These are phyloP conservation scores for Orgyia antiqua DNA, from an alignment of 2,888 invertebrate species.

Conservation along the genomic window DNA sequence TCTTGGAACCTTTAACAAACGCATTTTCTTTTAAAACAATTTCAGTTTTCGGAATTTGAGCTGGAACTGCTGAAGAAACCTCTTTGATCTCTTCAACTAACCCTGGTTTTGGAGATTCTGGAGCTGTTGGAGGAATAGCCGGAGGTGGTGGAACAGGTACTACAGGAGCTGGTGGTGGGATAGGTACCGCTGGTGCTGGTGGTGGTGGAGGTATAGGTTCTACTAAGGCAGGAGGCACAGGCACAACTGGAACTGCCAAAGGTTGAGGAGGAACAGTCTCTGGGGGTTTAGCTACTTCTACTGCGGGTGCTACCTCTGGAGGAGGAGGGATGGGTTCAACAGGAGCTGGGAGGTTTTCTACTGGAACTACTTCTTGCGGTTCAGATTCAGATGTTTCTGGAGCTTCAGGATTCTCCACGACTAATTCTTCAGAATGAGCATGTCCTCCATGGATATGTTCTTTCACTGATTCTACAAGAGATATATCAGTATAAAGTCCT, in stretches of 20 bases:
- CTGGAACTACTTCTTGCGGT: too few relatives aligned
- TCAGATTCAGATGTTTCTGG: background rate
- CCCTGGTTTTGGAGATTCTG: background rate
- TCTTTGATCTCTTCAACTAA: conserved; percentile 2
- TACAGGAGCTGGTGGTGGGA: background rate
- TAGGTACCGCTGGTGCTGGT: background rate
- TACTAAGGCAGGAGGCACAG: background rate
- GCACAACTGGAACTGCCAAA: background rate
- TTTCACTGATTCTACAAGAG: conserved; percentile 20
- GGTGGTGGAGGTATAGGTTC: conserved; percentile 5
- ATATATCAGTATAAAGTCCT: conserved; percentile 28
- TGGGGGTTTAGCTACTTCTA: too few relatives aligned
- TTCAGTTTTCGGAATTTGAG: conserved; percentile 11
- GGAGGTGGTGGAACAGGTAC: conserved; percentile 1
- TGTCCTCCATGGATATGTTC: conserved; percentile 20
- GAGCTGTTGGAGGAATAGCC: background rate
- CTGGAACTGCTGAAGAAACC: background rate
- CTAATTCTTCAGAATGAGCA: too few relatives aligned
- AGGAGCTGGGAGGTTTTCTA: background rate
- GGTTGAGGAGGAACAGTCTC: too few relatives aligned
- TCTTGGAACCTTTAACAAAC: conserved; percentile 35
- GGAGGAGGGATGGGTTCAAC: background rate
- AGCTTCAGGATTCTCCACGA: background rate
- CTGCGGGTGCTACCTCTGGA: background rate
- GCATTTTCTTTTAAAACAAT: conserved; percentile 11